A percentile compares a stretch with the other conserved stretches of the same genome.
These are phyloP conservation scores for Spinus olivaceus DNA, from an alignment of 2,797 vertebrate genomes.

Conservation along the genomic window DNA sequence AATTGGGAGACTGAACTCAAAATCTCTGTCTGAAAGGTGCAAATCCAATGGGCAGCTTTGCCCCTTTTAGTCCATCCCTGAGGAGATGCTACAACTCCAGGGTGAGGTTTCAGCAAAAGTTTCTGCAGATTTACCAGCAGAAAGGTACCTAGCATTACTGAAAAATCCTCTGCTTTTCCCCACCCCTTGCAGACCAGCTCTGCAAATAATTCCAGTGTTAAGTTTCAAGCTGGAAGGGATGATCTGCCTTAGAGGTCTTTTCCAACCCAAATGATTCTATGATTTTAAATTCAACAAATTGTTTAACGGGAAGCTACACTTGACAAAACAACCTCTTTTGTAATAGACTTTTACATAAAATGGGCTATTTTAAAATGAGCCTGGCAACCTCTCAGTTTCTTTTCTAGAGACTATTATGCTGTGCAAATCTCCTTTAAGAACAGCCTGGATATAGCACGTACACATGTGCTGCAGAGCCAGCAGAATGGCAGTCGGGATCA, in stretches of 20 bases:
- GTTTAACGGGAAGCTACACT: neutral
- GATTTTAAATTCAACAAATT: neutral
- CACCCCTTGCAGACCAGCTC: neutral
- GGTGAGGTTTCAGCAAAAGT: neutral
- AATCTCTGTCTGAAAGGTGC: neutral
- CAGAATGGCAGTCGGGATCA: neutral
- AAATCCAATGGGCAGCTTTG: neutral
- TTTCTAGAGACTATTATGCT: neutral
- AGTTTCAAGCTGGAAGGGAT: neutral
- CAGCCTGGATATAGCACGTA: rapidly evolving
- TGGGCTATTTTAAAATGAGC: neutral
- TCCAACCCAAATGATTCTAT: neutral
- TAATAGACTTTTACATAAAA: neutral
- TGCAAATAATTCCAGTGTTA: neutral
- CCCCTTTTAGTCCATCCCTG: neutral
- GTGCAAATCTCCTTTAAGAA: neutral
- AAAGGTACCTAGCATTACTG: neutral
- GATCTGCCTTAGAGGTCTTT: neutral
- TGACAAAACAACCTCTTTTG: neutral
- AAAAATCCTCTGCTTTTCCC: neutral
- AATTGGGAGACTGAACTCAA: neutral
- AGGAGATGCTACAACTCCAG: neutral
- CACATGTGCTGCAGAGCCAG: neutral
- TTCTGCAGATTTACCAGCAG: neutral
- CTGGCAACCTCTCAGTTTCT: neutral